Conservation (phyloP, 1,140 invertebrate species). For the Drosophila ohnishii region DNA sequence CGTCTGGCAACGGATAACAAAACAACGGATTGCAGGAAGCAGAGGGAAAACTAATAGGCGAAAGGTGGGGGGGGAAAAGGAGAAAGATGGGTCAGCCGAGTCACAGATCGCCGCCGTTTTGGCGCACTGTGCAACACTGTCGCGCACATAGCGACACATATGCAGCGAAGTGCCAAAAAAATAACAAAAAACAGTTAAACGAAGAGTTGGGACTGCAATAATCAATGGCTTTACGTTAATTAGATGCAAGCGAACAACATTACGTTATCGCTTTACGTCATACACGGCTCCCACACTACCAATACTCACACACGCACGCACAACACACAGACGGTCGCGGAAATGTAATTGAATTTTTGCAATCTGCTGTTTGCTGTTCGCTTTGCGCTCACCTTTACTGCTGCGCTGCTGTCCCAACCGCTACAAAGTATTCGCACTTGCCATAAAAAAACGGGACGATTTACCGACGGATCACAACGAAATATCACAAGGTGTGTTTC, state of each 20-base stretch:
- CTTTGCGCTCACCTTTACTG: slow-evolving; percentile 56
- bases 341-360: slow-evolving; percentile 73
- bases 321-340: slow-evolving; percentile 57
- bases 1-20: slow-evolving; percentile 62
- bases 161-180: slow-evolving; percentile 61
- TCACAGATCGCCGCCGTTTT: slow-evolving; percentile 15
- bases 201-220: slow-evolving; percentile 19
- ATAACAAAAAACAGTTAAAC: slow-evolving; percentile 14
- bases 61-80: slow-evolving; percentile 9
- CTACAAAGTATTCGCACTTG: slow-evolving; percentile 55
- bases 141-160: slow-evolving; percentile 53
- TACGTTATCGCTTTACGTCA: slow-evolving; percentile 70
- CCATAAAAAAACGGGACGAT: slow-evolving; percentile 57
- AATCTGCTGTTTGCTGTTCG: slow-evolving; percentile 28
- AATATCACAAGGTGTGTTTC: slow-evolving; percentile 64
- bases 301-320: slow-evolving; percentile 28
- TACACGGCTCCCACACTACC: slow-evolving; percentile 67
- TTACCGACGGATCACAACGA: slow-evolving; percentile 64
- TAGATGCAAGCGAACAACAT: slow-evolving; percentile 48
- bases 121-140: slow-evolving; percentile 47
- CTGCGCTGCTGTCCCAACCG: slow-evolving; percentile 30
- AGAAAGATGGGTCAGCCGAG: slow-evolving; percentile 15
- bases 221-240: slow-evolving; percentile 74
- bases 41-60: slow-evolving; percentile 12
- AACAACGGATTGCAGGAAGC: slow-evolving; percentile 10